phyloP scores from a whole-genome alignment of 2,113 vertebrate genomes.

The Pimephales promelas region DNA sequence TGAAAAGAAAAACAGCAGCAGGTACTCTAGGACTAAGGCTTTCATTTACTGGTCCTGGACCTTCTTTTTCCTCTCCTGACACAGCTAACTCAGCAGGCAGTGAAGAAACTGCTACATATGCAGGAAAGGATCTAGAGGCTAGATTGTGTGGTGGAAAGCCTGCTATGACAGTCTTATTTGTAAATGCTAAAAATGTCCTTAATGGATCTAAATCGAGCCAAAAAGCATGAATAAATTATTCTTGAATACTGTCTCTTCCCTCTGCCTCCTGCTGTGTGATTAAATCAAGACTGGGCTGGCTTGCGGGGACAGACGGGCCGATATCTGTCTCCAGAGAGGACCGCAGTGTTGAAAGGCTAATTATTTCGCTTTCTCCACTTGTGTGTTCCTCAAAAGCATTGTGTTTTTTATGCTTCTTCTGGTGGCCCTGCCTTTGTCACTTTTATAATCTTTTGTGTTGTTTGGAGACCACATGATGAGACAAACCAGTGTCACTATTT shows the following conservation, averaged over 20 bases:
- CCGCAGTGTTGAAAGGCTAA: conserved; percentile 38
- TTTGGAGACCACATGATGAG: conserved; percentile 20
- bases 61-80: conserved; percentile 18
- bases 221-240: conserved; percentile 32
- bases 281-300: not conserved
- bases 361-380: conserved; percentile 46
- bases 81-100: conserved; percentile 18
- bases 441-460: conserved; percentile 7
- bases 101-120: conserved; percentile 11
- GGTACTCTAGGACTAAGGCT: conserved; percentile 29
- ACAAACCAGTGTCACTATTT: conserved; percentile 8
- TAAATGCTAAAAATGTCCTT: conserved; percentile 18
- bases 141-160: not conserved
- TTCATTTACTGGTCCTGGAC: conserved; percentile 13
- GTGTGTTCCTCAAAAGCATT: conserved; percentile 42
- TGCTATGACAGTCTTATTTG: not conserved
- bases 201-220: conserved; percentile 27
- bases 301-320: not conserved
- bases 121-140: not conserved
- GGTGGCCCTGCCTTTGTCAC: not conserved
- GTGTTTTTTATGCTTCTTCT: conserved; percentile 39
- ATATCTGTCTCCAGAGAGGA: conserved; percentile 31
- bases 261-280: conserved; percentile 1
- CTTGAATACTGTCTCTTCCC: not conserved
- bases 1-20: conserved; percentile 53